Evolutionary conservation across 1,140 invertebrate species (phyloP).

Genomic region (Dinoponera quadriceps): DNA sequence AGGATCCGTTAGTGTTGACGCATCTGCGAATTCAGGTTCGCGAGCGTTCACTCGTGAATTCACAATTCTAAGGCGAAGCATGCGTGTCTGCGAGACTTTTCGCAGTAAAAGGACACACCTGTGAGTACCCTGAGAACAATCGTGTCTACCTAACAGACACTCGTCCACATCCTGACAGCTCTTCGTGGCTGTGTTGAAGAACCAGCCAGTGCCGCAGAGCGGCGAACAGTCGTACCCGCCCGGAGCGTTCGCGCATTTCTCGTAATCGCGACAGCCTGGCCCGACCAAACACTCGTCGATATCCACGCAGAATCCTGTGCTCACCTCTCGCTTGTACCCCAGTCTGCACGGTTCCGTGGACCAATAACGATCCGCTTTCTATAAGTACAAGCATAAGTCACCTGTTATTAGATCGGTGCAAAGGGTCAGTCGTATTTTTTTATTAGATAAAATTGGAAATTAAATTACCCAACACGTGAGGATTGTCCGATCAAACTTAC

Average conservation of each 20-base stretch:
- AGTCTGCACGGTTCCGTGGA: constrained; percentile 40
- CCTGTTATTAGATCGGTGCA: too few relatives aligned
- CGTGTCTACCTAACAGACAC: constrained; percentile 86
- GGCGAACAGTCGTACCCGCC: constrained; percentile 91
- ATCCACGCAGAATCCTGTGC: constrained; percentile 89
- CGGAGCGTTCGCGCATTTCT: constrained; percentile 90
- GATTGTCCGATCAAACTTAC: too few relatives aligned
- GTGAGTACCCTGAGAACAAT: constrained; percentile 74
- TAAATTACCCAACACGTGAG: too few relatives aligned
- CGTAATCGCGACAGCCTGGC: constrained; percentile 89
- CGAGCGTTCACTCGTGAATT: constrained; percentile 50
- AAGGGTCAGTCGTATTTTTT: too few relatives aligned
- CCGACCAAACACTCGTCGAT: constrained; percentile 90
- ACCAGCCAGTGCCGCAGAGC: constrained; percentile 85
- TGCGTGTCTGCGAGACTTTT: too few relatives aligned
- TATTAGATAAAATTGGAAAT: too few relatives aligned
- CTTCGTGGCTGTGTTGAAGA: constrained; percentile 86
- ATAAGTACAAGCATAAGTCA: background rate
- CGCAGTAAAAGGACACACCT: background rate
- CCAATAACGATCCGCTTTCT: constrained; percentile 43
- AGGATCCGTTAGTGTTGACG: constrained; percentile 79
- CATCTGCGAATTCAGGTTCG: constrained; percentile 59
- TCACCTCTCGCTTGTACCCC: constrained; percentile 55
- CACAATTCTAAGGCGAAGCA: too few relatives aligned
- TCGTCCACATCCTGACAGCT: constrained; percentile 96